Conservation (phyloP, 2,797 vertebrate genomes). For the Toxotes lorentzi region DNA sequence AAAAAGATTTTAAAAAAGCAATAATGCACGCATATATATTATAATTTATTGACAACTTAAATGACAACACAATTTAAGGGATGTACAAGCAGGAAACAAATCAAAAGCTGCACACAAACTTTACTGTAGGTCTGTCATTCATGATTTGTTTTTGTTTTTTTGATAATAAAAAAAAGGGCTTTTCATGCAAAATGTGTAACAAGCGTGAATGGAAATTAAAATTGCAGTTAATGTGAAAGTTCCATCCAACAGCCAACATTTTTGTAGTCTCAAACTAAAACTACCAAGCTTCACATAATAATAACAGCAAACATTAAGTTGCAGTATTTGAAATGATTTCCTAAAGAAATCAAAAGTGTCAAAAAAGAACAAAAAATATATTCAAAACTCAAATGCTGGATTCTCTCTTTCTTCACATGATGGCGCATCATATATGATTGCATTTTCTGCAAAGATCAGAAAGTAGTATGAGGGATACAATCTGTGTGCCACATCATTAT, state of each 20-base stretch:
- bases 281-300: not conserved
- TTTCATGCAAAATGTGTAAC: not conserved
- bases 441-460: constrained; percentile 40
- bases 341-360: not conserved
- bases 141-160: not conserved
- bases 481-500: not conserved
- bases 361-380: not conserved
- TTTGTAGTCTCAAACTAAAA: not conserved
- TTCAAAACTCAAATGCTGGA: constrained; percentile 71
- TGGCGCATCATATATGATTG: not conserved
- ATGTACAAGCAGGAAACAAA: not conserved
- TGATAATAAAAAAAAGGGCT: not conserved
- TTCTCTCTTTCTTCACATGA: constrained; percentile 64
- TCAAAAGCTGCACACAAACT: not conserved
- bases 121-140: not conserved
- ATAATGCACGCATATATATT: not conserved
- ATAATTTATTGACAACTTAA: constrained; percentile 24
- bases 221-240: not conserved
- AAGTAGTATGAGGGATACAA: not conserved
- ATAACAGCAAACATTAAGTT: not conserved
- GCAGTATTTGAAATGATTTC: not conserved
- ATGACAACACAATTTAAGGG: not conserved
- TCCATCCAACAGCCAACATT: not conserved
- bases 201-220: not conserved
- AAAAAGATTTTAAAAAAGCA: too few species aligned